Percentiles rank a stretch among this genome's conserved stretches.
Evolutionary conservation across 2,888 invertebrate species (phyloP).

Genomic region (Meganola albula): DNA sequence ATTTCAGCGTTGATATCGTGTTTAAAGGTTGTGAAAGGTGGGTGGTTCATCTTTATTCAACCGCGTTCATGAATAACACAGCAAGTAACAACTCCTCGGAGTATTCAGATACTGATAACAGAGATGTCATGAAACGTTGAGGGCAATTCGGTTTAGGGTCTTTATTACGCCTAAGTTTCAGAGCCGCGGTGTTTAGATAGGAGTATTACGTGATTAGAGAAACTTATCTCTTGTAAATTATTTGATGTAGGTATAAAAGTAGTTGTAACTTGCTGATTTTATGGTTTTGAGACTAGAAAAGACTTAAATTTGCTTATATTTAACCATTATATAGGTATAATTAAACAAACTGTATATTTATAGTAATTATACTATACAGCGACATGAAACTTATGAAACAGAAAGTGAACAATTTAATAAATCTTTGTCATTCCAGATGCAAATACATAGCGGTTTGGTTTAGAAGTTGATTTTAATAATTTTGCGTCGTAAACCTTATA

Average conservation of each 20-base stretch:
- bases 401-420: too few relatives aligned
- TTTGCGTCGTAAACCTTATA: too few relatives aligned
- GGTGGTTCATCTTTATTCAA: conserved; percentile 70
- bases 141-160: conserved; percentile 56
- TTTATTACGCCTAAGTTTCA: conserved; percentile 59
- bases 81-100: conserved; percentile 52
- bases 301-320: too few relatives aligned
- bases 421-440: too few relatives aligned
- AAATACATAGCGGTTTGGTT: too few relatives aligned
- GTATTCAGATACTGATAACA: conserved; percentile 53
- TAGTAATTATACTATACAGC: too few relatives aligned
- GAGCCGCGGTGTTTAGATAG: conserved; percentile 48
- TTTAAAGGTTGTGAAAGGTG: conserved; percentile 41
- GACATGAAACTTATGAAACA: too few relatives aligned
- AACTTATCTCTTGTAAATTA: conserved; percentile 42
- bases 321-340: too few relatives aligned
- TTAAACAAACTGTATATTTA: too few relatives aligned
- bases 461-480: too few relatives aligned
- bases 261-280: too few relatives aligned
- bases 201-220: conserved; percentile 51
- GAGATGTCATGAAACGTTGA: conserved; percentile 38
- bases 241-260: conserved; percentile 32
- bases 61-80: conserved; percentile 66
- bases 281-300: too few relatives aligned
- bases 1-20: conserved; percentile 27